Evolutionary conservation across 2,888 invertebrate species (phyloP), one percentile per base, ranked within the genome.

Genomic region (Rhamphomyia laevipes): DNA sequence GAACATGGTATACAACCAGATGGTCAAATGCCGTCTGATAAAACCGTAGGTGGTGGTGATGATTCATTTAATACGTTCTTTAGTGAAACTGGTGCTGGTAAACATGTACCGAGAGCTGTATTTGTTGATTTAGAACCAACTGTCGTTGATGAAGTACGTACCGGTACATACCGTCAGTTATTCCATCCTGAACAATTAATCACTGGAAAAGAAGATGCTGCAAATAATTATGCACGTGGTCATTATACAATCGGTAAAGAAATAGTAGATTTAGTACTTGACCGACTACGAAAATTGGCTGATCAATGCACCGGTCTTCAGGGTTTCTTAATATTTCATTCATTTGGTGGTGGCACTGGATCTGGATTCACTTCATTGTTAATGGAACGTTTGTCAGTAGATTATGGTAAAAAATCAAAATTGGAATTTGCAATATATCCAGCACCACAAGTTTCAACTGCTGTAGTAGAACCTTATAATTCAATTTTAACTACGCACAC

Each of bases 381-480:
- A 18, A 88, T 91, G 87, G n/a, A n/a, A n/a, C n/a, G n/a, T n/a
- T n/a, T n/a, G n/a, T n/a, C n/a, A n/a, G n/a, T n/a, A n/a, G n/a
- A n/a, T n/a, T n/a, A n/a, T n/a, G n/a, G n/a, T n/a, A n/a, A n/a
- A n/a, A n/a, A n/a, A n/a, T n/a, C n/a, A 87, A 91, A 68, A 78
- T 73, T 91, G 46, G 87, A 89, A 66, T 91, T 91, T 67, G 83
- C 87, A n/a, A 84, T 92, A 49, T 92, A 92, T 65, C 92, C 92
- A 6, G 89, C 91, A 13, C 91, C 91, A 43, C 86, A 84, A 70
- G 82, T 92, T 21, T 90, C 90, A 31, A 92, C 93, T 1, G 90
- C 93, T 0, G 92, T 94, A 12, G 93, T 93, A 40, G 93, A 94
- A 66, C 94, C 94, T 0, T 95, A 94, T 73, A 94, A 94, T 67